A percentile compares a stretch with the other conserved stretches of the same genome.
These are phyloP conservation scores for Oophaga sylvatica DNA, from an alignment of 2,797 vertebrate species.

Conservation along the genomic window DNA sequence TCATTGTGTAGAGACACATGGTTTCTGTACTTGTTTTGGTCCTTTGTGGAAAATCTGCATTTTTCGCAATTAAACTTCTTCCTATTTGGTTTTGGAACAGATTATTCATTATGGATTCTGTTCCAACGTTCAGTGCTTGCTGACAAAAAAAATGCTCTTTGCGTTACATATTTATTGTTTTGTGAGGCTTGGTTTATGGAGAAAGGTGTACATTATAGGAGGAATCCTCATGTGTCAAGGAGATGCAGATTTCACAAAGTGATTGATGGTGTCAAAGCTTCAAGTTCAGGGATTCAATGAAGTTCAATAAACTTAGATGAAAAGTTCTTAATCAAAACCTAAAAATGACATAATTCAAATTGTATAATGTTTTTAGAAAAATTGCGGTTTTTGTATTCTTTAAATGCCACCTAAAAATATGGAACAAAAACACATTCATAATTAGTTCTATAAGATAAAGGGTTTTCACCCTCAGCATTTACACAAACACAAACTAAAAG, in stretches of 20 bases:
- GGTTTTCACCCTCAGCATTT: too few relatives aligned
- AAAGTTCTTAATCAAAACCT: too few relatives aligned
- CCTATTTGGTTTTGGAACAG: conserved; percentile 70
- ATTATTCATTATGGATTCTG: conserved; percentile 43
- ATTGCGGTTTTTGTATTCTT: background rate
- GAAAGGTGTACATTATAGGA: background rate
- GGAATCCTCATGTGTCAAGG: background rate
- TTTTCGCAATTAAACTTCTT: conserved; percentile 86
- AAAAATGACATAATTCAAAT: too few relatives aligned
- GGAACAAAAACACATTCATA: background rate
- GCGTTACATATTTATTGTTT: background rate
- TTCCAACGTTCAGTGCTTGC: background rate
- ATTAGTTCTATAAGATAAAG: background rate
- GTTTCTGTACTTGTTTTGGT: conserved; percentile 79
- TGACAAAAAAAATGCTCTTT: background rate
- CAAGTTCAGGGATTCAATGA: background rate
- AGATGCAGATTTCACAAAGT: background rate
- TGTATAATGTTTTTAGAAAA: background rate
- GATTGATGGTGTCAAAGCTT: background rate
- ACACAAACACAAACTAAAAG: too few relatives aligned
- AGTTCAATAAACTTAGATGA: background rate
- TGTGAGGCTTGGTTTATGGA: background rate
- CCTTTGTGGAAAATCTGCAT: conserved; percentile 85
- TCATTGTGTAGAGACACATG: conserved; percentile 84
- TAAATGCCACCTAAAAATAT: background rate